A percentile compares a stretch with the other conserved stretches of the same genome.
phyloP scores from a whole-genome alignment of 2,797 vertebrate genomes.

The Cossypha polioptera region DNA sequence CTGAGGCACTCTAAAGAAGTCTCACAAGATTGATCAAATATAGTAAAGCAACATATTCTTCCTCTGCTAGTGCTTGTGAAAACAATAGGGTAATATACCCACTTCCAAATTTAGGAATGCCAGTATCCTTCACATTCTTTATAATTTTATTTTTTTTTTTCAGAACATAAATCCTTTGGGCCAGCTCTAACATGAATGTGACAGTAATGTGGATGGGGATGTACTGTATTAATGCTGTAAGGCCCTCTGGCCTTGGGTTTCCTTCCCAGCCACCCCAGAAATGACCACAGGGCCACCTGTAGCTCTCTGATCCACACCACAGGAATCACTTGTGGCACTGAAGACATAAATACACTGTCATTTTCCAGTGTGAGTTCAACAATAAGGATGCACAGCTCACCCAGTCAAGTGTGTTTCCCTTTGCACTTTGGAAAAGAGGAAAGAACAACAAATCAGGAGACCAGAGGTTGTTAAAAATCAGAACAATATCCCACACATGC shows the following conservation, averaged over 20 bases:
- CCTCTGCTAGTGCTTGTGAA: neutral
- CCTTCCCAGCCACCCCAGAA: neutral
- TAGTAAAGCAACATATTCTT: neutral
- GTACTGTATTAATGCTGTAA: neutral
- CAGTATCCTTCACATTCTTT: neutral
- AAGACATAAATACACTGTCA: neutral
- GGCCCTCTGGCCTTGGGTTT: neutral
- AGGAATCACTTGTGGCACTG: neutral
- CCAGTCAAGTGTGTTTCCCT: neutral
- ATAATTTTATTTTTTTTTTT: neutral
- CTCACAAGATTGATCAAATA: neutral
- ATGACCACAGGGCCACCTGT: neutral
- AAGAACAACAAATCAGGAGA: neutral
- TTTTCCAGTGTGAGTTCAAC: neutral
- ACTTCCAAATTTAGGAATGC: neutral
- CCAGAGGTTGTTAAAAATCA: neutral
- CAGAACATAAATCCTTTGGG: neutral
- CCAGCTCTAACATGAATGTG: rapidly evolving
- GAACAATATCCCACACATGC: neutral
- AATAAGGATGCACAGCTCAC: neutral
- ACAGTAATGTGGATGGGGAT: no score
- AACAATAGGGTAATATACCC: neutral
- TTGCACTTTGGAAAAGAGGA: neutral
- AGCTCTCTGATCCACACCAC: neutral
- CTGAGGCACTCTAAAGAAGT: neutral